phyloP scores from a whole-genome alignment of 2,797 vertebrate genomes.

The Gouania willdenowi region DNA sequence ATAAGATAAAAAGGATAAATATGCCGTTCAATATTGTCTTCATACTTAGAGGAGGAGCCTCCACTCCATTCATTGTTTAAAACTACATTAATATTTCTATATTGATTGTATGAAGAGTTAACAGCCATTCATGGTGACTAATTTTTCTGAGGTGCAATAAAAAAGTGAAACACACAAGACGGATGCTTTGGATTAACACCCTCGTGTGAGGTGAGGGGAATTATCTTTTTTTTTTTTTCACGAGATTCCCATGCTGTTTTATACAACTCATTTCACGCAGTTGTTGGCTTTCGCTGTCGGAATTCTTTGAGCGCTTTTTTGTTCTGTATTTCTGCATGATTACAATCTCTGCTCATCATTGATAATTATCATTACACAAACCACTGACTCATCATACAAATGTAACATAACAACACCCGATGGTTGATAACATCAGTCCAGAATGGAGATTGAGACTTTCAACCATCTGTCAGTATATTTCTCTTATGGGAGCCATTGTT shows the following conservation, averaged over 20 bases:
- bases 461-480: conserved; percentile 56
- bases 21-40: too few relatives aligned
- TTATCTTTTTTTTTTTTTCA: conserved; percentile 14
- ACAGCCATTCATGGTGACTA: conserved; percentile 43
- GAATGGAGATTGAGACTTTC: conserved; percentile 32
- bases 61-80: too few relatives aligned
- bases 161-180: conserved; percentile 16
- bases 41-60: too few relatives aligned
- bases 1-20: too few relatives aligned
- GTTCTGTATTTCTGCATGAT: conserved; percentile 20
- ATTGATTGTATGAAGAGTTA: conserved; percentile 22
- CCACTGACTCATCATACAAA: conserved; percentile 16
- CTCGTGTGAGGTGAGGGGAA: neutral
- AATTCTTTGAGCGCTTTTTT: neutral
- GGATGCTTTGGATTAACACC: conserved; percentile 10
- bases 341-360: conserved; percentile 19
- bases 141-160: conserved; percentile 24
- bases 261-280: conserved; percentile 20
- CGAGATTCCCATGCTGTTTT: conserved; percentile 5
- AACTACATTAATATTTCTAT: too few relatives aligned
- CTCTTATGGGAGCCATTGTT: conserved; percentile 23
- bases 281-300: conserved; percentile 6
- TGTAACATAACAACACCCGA: conserved; percentile 21
- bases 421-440: conserved; percentile 23
- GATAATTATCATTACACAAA: conserved; percentile 29